Base-by-base conservation (phyloP, 2,797 vertebrate genomes). In the Muscicapa striata region DNA sequence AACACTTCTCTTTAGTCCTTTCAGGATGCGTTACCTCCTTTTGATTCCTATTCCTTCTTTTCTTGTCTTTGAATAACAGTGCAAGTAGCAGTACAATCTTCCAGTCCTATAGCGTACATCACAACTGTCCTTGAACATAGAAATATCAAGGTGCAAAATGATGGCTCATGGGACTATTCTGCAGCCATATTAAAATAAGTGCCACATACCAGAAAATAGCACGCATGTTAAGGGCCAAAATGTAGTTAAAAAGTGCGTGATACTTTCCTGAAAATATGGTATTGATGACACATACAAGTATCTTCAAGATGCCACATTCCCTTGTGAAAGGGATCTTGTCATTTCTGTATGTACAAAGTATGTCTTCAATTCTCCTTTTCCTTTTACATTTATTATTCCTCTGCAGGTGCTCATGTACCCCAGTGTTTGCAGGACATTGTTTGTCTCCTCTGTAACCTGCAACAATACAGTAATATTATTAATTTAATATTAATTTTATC, bases 341-440 rank as follows among this genome's bases (percentile, higher is more conserved):
- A 99, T 99, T 97, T 99, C 99, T 1, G 99, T 99, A 98, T 99
- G 99, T 84, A 99, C 99, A 87, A 99, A 99, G 97, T 98, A 99
- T 24, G 99, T 99, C 98, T 99, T 99, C 96, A 99, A 94, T 64
- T 99, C 99, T 59, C 99, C 99, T 96, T 99, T 99, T 81, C 99
- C 99, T 97, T 99, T 99, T 75, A 99, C 99, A 3, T 99, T 99
- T 97, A 99, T 99, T 96, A 99, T 98, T 85, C 99, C 99, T 29
- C 99, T 98, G 87, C 99, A 99, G 0, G 98, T 98, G 93, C 99
- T 99, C 81, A 98, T 98, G 97, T 99, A 99, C 10, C 99, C 99
- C 15, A 99, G 95, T 2, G 98, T 98, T 80, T 98, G 97, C 34
- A 99, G 97, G 93, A 99, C 96, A 3, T 97, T 93, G 93, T 98